Conservation (phyloP, 2,888 invertebrate species). For the Phaedon cochleariae region DNA sequence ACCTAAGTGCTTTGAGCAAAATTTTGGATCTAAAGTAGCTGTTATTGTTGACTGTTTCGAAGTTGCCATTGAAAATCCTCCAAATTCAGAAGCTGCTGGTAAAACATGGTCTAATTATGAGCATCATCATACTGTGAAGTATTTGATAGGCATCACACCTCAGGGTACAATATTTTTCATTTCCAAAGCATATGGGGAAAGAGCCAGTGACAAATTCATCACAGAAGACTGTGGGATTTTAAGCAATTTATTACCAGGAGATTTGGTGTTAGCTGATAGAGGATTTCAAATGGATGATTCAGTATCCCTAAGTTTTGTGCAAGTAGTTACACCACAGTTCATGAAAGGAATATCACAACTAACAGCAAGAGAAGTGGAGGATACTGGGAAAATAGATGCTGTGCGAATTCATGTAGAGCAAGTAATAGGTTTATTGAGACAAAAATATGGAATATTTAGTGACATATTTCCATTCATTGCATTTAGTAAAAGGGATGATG, state of each 20-base stretch:
- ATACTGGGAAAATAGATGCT: constrained; percentile 3
- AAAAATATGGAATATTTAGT: neutral
- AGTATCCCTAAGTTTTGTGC: constrained; percentile 15
- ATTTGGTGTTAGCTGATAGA: constrained; percentile 20
- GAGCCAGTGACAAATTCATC: constrained; percentile 27
- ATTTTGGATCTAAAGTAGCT: constrained; percentile 18
- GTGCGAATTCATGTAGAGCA: constrained; percentile 22
- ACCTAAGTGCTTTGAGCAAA: constrained; percentile 13
- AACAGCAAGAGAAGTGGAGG: constrained; percentile 13
- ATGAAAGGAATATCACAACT: constrained; percentile 12
- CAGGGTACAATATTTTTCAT: constrained; percentile 28
- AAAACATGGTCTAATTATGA: constrained; percentile 35
- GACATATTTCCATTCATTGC: neutral
- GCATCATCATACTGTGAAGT: constrained; percentile 30
- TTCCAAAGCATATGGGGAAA: constrained; percentile 29
- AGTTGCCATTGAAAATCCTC: constrained; percentile 28
- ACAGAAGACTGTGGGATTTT: constrained; percentile 24
- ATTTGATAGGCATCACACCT: constrained; percentile 30
- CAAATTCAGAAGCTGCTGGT: constrained; percentile 22
- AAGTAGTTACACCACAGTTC: constrained; percentile 14
- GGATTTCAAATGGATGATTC: constrained; percentile 20
- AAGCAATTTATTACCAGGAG: constrained; percentile 17
- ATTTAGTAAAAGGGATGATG: neutral
- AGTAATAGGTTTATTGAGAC: constrained; percentile 3
- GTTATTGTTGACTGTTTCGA: constrained; percentile 34